Percentiles rank a stretch among this genome's conserved stretches.
Conservation (phyloP, 2,888 invertebrate genomes). For the Venusia cambrica region DNA sequence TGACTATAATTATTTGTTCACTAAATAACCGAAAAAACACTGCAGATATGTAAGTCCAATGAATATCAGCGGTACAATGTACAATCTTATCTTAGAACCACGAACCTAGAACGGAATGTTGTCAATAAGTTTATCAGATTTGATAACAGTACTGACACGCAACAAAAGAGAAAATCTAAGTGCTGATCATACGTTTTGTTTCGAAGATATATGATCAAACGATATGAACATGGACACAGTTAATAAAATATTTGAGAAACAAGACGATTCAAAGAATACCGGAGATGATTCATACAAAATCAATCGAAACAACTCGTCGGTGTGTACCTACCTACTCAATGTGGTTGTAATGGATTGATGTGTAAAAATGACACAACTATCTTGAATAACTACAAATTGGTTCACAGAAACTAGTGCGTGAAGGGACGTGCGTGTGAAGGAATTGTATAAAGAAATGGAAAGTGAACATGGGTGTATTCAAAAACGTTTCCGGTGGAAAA, state of each 20-base stretch:
- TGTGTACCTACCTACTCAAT: no score
- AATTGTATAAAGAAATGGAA: conserved; percentile 27
- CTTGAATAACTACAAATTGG: conserved; percentile 7
- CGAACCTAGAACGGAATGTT: conserved; percentile 18
- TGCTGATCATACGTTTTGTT: conserved; percentile 12
- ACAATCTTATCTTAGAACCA: conserved; percentile 17
- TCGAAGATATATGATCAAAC: conserved; percentile 7
- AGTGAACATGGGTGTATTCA: conserved; percentile 25
- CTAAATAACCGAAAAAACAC: conserved; percentile 6
- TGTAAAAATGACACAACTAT: conserved; percentile 1
- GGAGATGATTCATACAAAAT: conserved; percentile 7
- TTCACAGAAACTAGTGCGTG: conserved; percentile 24
- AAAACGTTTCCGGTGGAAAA: conserved; percentile 33
- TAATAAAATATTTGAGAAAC: no score
- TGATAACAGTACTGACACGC: conserved; percentile 22
- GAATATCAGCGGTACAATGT: conserved; percentile 14
- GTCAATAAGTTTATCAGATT: conserved; percentile 30
- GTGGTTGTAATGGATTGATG: no score
- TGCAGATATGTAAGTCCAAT: conserved; percentile 7
- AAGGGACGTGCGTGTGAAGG: conserved; percentile 24
- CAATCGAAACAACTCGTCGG: conserved; percentile 1
- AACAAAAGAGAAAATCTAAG: conserved; percentile 24
- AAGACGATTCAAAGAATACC: conserved; percentile 3
- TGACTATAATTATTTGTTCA: conserved; percentile 5
- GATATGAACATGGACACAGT: no score